Conservation (phyloP, 2,888 invertebrate genomes). For the Chrysina gloriosa region DNA sequence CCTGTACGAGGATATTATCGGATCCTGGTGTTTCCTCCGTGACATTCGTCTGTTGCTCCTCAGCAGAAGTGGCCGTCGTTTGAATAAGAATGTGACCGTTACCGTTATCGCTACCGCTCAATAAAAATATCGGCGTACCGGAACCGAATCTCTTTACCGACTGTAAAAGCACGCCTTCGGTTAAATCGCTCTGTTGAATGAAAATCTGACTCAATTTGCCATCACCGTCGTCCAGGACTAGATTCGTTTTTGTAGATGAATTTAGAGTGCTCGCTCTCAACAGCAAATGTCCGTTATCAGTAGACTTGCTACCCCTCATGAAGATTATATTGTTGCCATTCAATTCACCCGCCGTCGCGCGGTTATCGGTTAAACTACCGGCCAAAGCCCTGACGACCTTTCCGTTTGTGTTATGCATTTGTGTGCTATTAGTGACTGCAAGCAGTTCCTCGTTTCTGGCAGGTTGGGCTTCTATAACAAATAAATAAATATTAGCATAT, state of each 20-base stretch:
- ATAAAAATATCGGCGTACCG: constrained; percentile 61
- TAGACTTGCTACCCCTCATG: constrained; percentile 57
- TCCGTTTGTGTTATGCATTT: constrained; percentile 58
- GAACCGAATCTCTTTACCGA: constrained; percentile 61
- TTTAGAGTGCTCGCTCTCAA: constrained; percentile 57
- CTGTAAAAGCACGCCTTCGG: constrained; percentile 61
- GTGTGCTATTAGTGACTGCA: constrained; percentile 44
- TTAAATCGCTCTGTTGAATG: constrained; percentile 61
- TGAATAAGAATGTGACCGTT: constrained; percentile 61
- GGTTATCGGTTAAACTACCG: constrained; percentile 51
- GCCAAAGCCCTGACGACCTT: constrained; percentile 56
- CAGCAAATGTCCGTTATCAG: constrained; percentile 59
- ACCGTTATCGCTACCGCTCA: constrained; percentile 60
- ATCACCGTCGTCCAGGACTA: constrained; percentile 57
- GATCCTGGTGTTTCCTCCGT: constrained; percentile 45
- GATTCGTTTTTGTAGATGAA: constrained; percentile 52
- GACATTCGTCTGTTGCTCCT: constrained; percentile 50
- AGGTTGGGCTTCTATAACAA: constrained; percentile 46
- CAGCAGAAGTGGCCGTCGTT: constrained; percentile 55
- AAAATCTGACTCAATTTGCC: constrained; percentile 60
- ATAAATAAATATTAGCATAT: too few relatives aligned
- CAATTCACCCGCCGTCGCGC: constrained; percentile 51
- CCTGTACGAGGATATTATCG: constrained; percentile 57
- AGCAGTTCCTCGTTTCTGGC: constrained; percentile 41
- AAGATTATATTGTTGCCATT: constrained; percentile 61